Conservation (phyloP, 2,113 vertebrate species). For the Syngnathus scovelli region DNA sequence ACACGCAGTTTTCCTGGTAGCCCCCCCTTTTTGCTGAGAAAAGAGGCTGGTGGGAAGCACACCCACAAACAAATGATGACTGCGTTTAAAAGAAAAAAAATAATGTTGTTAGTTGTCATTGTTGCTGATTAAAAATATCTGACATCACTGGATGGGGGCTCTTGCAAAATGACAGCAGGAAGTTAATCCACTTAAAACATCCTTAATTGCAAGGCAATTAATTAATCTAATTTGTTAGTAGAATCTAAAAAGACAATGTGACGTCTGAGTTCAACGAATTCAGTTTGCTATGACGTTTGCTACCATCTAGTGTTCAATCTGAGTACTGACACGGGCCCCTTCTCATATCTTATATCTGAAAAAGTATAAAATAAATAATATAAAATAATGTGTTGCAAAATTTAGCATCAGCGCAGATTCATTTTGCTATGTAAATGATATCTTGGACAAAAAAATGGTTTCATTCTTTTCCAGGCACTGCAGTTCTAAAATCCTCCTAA, state of each 20-base stretch:
- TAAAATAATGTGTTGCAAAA: no score
- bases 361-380: no score
- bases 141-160: background rate
- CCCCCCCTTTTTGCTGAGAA: conserved; percentile 39
- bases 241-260: background rate
- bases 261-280: background rate
- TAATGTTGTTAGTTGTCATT: background rate
- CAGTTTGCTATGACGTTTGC: background rate
- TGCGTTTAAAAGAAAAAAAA: background rate
- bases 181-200: background rate
- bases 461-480: no score
- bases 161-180: background rate
- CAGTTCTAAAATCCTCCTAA: no score
- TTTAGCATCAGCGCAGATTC: no score
- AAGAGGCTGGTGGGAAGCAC: conserved; percentile 37
- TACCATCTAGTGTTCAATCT: background rate
- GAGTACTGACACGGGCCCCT: background rate
- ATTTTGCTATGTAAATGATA: no score
- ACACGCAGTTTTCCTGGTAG: conserved; percentile 44
- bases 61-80: conserved; percentile 1
- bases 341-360: background rate
- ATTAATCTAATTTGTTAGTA: background rate
- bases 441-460: no score
- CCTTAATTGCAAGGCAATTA: background rate
- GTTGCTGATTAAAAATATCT: background rate